Percentiles rank a stretch among this genome's conserved stretches.
phyloP scores from a whole-genome alignment of 2,888 invertebrate genomes.

The Balanococcus diminutus region DNA sequence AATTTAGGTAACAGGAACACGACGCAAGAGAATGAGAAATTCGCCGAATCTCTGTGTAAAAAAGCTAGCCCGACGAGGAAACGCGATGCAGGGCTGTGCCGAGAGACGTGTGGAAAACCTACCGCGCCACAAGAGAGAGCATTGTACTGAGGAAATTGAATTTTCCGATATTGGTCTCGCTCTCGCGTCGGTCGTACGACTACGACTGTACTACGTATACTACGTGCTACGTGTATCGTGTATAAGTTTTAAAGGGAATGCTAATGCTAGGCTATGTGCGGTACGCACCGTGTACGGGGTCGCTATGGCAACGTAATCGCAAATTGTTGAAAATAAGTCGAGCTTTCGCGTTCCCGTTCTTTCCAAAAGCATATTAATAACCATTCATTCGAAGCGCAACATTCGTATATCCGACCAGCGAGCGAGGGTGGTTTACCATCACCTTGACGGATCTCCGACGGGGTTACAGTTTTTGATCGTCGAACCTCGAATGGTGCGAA shows the following conservation, averaged over 20 bases:
- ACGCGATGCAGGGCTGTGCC: not conserved
- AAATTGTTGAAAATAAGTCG: slow-evolving; percentile 49
- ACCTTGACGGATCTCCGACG: not conserved
- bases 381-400: slow-evolving; percentile 28
- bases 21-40: slow-evolving; percentile 9
- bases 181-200: not conserved
- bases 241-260: too few relatives aligned
- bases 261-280: not conserved
- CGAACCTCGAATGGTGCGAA: not conserved
- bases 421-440: not conserved
- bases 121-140: slow-evolving; percentile 42
- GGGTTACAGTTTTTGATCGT: not conserved
- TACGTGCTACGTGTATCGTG: too few relatives aligned
- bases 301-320: slow-evolving; percentile 47
- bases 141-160: slow-evolving; percentile 45
- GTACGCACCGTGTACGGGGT: not conserved
- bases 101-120: not conserved
- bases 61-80: not conserved
- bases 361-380: slow-evolving; percentile 16
- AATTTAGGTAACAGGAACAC: slow-evolving; percentile 53
- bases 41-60: not conserved
- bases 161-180: slow-evolving; percentile 50
- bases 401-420: not conserved
- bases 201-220: not conserved
- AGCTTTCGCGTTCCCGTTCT: slow-evolving; percentile 49